These are phyloP conservation scores for Orthosia cruda DNA, from an alignment of 2,888 invertebrate species.

Conservation along the genomic window DNA sequence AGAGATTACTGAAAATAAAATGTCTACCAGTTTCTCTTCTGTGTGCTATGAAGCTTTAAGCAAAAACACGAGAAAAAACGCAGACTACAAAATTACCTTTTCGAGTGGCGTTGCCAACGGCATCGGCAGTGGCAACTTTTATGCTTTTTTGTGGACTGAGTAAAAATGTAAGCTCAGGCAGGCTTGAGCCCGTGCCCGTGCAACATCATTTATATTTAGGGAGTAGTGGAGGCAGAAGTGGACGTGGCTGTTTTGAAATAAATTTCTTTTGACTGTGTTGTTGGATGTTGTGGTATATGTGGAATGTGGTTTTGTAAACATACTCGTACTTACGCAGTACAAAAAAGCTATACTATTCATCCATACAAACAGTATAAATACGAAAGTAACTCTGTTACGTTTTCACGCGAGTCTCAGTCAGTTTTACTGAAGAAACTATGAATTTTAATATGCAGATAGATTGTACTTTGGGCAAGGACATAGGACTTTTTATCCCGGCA, in stretches of 20 bases:
- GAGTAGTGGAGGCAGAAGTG: neutral
- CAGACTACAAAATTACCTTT: slow-evolving; percentile 39
- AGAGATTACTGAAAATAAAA: slow-evolving; percentile 15
- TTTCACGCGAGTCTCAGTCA: no score
- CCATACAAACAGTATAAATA: no score
- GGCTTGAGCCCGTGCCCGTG: neutral
- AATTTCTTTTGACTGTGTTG: neutral
- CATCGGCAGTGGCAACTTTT: slow-evolving; percentile 19
- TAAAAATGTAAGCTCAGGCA: slow-evolving; percentile 26
- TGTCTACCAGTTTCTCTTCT: neutral
- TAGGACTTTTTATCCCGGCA: no score
- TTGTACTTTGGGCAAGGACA: no score
- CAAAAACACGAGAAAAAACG: slow-evolving; percentile 15
- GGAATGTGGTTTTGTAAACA: neutral
- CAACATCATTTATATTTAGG: slow-evolving; percentile 25
- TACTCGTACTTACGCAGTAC: neutral
- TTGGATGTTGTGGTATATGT: neutral
- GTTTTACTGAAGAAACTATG: no score
- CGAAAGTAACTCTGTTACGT: no score
- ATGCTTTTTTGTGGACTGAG: slow-evolving; percentile 31
- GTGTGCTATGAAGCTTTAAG: slow-evolving; percentile 7
- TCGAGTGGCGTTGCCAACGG: slow-evolving; percentile 25
- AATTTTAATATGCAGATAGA: no score
- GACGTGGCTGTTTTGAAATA: neutral
- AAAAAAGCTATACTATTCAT: neutral